phyloP scores from a whole-genome alignment of 1,140 invertebrate genomes.

The Psilanteris sp. region DNA sequence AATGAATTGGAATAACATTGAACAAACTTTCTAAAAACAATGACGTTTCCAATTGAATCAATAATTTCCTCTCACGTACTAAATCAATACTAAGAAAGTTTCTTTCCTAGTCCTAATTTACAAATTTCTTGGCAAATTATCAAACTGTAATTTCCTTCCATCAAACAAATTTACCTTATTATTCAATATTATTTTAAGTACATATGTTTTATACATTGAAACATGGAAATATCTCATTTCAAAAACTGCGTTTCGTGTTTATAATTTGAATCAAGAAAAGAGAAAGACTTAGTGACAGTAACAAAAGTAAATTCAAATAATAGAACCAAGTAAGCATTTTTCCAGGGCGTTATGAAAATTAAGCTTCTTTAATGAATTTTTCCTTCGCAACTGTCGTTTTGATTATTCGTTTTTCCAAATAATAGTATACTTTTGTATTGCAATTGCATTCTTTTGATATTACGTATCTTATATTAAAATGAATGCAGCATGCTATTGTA shows the following conservation, averaged over 20 bases:
- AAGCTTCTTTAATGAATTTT: conserved; percentile 42
- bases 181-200: conserved; percentile 37
- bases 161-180: conserved; percentile 35
- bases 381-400: neutral
- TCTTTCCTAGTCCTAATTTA: conserved; percentile 46
- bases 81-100: conserved; percentile 48
- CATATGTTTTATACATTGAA: conserved; percentile 10
- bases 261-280: conserved; percentile 28
- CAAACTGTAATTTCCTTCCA: conserved; percentile 55
- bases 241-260: no score
- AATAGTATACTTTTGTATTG: neutral
- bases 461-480: conserved; percentile 18
- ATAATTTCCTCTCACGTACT: conserved; percentile 36
- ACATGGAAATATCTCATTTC: no score
- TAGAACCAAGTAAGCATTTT: conserved; percentile 14
- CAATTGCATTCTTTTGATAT: conserved; percentile 2
- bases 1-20: conserved; percentile 24
- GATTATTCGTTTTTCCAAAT: conserved; percentile 10
- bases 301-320: conserved; percentile 19
- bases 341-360: conserved; percentile 15
- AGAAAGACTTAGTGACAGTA: neutral
- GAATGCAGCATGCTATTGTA: conserved; percentile 9
- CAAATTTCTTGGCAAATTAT: conserved; percentile 58
- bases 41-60: conserved; percentile 49
- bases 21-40: conserved; percentile 34